Evolutionary conservation across 2,888 invertebrate species (phyloP).

Genomic region (Steinernema carpocapsae): DNA sequence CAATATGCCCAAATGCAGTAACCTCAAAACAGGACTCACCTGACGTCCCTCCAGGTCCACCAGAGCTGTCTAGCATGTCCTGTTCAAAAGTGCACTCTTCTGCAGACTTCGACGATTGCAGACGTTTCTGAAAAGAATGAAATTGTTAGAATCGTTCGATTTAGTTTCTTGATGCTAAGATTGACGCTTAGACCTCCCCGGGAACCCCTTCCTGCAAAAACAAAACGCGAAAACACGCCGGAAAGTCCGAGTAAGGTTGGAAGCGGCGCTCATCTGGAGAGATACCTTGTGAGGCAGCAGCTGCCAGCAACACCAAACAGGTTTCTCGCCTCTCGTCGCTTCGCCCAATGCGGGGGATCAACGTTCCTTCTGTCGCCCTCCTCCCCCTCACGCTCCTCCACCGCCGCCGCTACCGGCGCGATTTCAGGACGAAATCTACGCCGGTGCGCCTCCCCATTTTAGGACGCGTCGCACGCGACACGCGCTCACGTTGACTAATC

Average conservation of each 20-base stretch:
- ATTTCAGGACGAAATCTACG: not conserved
- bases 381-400: constrained; percentile 16
- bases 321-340: not conserved
- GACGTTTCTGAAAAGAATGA: not conserved
- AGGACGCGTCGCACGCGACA: not conserved
- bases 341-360: constrained; percentile 26
- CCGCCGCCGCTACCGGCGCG: not conserved
- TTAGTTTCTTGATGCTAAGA: too few relatives aligned
- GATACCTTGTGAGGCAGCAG: not conserved
- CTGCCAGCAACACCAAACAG: constrained; percentile 7
- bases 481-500: constrained; percentile 19
- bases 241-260: not conserved
- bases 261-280: not conserved
- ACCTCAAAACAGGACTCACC: not conserved
- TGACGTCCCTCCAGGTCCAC: not conserved
- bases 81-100: not conserved
- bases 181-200: too few relatives aligned
- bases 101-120: not conserved
- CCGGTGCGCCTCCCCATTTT: not conserved
- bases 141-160: too few relatives aligned
- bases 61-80: not conserved
- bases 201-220: too few relatives aligned
- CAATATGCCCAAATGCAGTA: too few relatives aligned
- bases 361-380: not conserved
- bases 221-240: not conserved